Base-by-base conservation (phyloP, 2,113 vertebrate genomes). In the Hippoglossus stenolepis region DNA sequence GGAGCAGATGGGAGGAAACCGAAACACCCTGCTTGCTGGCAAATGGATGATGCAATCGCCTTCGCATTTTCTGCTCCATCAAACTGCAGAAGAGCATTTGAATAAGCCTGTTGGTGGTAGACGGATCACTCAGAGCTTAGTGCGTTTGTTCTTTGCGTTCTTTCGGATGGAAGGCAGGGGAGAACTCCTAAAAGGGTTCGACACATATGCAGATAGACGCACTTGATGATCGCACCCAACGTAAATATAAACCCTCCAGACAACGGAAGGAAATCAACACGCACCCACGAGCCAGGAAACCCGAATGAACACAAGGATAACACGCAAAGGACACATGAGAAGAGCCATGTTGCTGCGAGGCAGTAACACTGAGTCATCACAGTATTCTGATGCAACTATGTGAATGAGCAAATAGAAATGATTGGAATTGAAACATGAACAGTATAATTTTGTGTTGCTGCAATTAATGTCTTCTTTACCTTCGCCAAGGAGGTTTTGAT, bases 1-100 rank as follows among this genome's bases (percentile, higher is more conserved):
- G 70, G 75, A 89, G 84, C 84, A 89, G 84, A 87, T 88, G 85
- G 90, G 70, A 77, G 77, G 81, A 79, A 86, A 82, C 2, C 3
- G 15, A 73, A 73, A 85, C 78, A 77, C 77, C 45, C 77, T 80
- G 80, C 82, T 89, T 75, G 81, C 71, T 73, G 79, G 77, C 51
- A 79, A 86, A 82, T 31, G 70, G 54, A 80, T 90, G 89, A 85
- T 84, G 76, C 87, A 74, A 87, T 83, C n/a, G 43, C 47, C 58
- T 65, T 31, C 11, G 0, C 54, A 82, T 90, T 85, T 87, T 81
- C 85, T 70, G 85, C 87, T 85, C 79, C 77, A 69, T 86, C 79
- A 82, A 57, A 78, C 81, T 73, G 82, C 76, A 79, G 63, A 65
- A 47, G 59, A 79, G 68, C 54, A 21, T 75, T 73, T 68, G 77